Conservation (phyloP, 2,888 invertebrate species). For the Drosophila pseudotakahashii region DNA sequence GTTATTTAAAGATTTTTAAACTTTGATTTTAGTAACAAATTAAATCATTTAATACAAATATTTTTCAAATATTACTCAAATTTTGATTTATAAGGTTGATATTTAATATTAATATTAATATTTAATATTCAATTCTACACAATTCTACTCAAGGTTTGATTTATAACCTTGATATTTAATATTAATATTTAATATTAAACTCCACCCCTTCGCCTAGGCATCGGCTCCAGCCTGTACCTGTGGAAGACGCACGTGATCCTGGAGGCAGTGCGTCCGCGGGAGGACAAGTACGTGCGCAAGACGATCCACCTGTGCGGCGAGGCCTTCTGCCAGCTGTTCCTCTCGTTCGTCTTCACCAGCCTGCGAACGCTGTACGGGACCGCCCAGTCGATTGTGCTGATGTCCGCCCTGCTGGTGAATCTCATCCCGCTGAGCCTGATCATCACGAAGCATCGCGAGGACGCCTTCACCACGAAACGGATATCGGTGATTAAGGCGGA, state of each 20-base stretch:
- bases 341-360: slow-evolving; percentile 84
- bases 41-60: too few species aligned
- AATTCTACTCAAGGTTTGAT: too few species aligned
- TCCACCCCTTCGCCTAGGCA: slow-evolving; percentile 63
- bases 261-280: slow-evolving; percentile 83
- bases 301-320: slow-evolving; percentile 83
- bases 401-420: slow-evolving; percentile 83
- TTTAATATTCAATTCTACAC: not conserved
- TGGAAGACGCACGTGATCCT: slow-evolving; percentile 83
- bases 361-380: slow-evolving; percentile 83
- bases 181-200: not conserved
- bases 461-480: slow-evolving; percentile 81
- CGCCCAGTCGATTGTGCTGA: slow-evolving; percentile 82
- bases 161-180: too few species aligned
- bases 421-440: slow-evolving; percentile 83
- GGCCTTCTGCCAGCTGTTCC: slow-evolving; percentile 83
- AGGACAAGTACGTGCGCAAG: slow-evolving; percentile 83
- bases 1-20: too few species aligned
- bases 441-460: slow-evolving; percentile 82
- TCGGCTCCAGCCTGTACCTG: slow-evolving; percentile 82
- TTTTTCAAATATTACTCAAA: too few species aligned
- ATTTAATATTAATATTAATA: too few species aligned
- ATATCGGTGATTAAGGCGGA: slow-evolving; percentile 82
- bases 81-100: too few species aligned
- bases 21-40: too few species aligned